A percentile compares a stretch with the other conserved stretches of the same genome.
These are phyloP conservation scores for Stenichneumon culpator DNA, from an alignment of 2,888 invertebrate genomes.

Conservation along the genomic window DNA sequence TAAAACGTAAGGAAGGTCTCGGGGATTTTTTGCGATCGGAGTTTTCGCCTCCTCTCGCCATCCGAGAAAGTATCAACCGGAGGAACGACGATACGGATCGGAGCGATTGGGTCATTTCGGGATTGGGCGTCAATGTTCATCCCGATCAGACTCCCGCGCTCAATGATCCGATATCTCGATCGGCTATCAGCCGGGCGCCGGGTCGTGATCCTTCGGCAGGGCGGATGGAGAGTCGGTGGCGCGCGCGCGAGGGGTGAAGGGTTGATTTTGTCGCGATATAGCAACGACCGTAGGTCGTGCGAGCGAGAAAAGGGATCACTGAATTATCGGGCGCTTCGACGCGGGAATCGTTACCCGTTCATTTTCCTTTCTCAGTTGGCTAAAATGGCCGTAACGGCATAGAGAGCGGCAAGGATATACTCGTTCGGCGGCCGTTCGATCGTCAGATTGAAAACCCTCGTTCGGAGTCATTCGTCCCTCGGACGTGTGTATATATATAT, in stretches of 20 bases:
- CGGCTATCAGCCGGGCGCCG: constrained; percentile 43
- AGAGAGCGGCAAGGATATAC: constrained; percentile 31
- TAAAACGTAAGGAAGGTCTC: constrained; percentile 26
- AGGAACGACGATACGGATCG: constrained; percentile 55
- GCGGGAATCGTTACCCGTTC: constrained; percentile 56
- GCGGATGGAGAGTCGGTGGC: background rate
- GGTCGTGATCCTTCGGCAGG: constrained; percentile 25
- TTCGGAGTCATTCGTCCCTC: constrained; percentile 39
- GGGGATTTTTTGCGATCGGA: constrained; percentile 18
- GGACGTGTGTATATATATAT: no score
- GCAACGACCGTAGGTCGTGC: background rate
- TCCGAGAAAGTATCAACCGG: constrained; percentile 18
- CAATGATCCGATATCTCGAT: constrained; percentile 59
- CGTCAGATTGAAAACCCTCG: constrained; percentile 49
- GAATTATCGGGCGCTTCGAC: constrained; percentile 60
- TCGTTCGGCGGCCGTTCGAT: constrained; percentile 47
- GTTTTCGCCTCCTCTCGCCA: constrained; percentile 32
- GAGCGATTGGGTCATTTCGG: constrained; percentile 64
- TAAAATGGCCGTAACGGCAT: constrained; percentile 27
- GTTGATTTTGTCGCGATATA: constrained; percentile 40
- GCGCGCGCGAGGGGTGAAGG: background rate
- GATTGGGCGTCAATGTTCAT: constrained; percentile 59
- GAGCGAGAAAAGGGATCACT: constrained; percentile 30
- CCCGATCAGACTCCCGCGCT: constrained; percentile 53
- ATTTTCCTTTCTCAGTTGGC: constrained; percentile 56